Evolutionary conservation across 2,888 invertebrate species (phyloP).

Genomic region (Synergus umbraculus): DNA sequence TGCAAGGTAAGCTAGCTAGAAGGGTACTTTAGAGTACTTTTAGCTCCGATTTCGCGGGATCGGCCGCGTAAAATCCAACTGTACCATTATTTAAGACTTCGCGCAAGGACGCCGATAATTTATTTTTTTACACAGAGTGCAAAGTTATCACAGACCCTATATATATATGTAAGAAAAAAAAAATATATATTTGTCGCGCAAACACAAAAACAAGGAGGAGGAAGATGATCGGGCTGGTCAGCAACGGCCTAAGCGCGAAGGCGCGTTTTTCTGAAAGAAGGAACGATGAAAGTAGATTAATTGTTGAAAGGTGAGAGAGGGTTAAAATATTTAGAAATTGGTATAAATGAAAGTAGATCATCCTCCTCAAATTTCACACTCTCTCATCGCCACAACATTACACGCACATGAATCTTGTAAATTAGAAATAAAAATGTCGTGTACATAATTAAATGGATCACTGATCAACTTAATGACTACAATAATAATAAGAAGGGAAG

Average conservation of each 20-base stretch:
- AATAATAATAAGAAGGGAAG: conserved; percentile 39
- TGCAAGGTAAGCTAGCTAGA: conserved; percentile 27
- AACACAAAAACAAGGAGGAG: conserved; percentile 32
- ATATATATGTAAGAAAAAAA: conserved; percentile 35
- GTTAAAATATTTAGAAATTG: not conserved
- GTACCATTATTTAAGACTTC: conserved; percentile 51
- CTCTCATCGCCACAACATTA: conserved; percentile 49
- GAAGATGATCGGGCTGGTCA: conserved; percentile 37
- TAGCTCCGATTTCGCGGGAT: conserved; percentile 46
- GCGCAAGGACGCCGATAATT: conserved; percentile 65
- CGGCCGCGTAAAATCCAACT: conserved; percentile 10
- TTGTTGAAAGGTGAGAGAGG: not conserved
- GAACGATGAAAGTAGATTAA: not conserved
- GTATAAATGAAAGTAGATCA: not conserved
- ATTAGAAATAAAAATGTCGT: conserved; percentile 71
- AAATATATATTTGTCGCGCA: conserved; percentile 20
- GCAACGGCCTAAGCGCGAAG: conserved; percentile 63
- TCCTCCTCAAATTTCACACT: conserved; percentile 46
- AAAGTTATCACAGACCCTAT: conserved; percentile 64
- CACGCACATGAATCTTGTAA: conserved; percentile 64
- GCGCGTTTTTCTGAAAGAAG: conserved; percentile 14
- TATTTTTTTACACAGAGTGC: conserved; percentile 73
- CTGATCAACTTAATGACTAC: conserved; percentile 46
- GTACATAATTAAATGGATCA: conserved; percentile 64
- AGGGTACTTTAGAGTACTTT: conserved; percentile 40